phyloP scores from a whole-genome alignment of 2,888 invertebrate species.

The Imbricaverruca yamaguchii region DNA sequence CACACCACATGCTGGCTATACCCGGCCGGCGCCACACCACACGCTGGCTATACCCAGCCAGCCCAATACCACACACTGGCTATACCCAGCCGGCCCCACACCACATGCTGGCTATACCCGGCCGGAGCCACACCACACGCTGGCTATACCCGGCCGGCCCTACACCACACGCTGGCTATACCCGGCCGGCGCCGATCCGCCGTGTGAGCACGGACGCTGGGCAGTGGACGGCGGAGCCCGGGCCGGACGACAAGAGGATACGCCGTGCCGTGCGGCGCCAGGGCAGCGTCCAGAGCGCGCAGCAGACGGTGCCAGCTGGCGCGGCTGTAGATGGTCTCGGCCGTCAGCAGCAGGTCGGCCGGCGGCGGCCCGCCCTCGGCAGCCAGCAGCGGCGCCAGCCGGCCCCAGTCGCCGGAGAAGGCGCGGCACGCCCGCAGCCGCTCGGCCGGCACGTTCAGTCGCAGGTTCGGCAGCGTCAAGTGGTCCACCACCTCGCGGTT shows the following conservation, averaged over 20 bases:
- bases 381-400: slow-evolving; percentile 43
- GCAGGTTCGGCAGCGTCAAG: slow-evolving; percentile 73
- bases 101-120: too few relatives aligned
- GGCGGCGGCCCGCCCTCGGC: background rate
- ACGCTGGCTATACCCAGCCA: too few relatives aligned
- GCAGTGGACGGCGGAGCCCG: too few relatives aligned
- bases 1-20: too few relatives aligned
- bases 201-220: too few relatives aligned
- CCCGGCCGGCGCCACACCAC: too few relatives aligned
- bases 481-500: slow-evolving; percentile 72
- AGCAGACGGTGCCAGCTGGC: slow-evolving; percentile 69
- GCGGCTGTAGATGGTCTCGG: slow-evolving; percentile 81
- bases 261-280: slow-evolving; percentile 56
- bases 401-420: slow-evolving; percentile 65
- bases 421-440: slow-evolving; percentile 39
- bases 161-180: too few relatives aligned
- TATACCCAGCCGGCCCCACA: too few relatives aligned
- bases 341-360: slow-evolving; percentile 70
- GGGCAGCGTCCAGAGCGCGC: slow-evolving; percentile 54
- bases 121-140: too few relatives aligned
- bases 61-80: too few relatives aligned
- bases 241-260: slow-evolving; percentile 46
- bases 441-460: slow-evolving; percentile 49
- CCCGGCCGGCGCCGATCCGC: too few relatives aligned
- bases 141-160: too few relatives aligned